Conservation (phyloP, 2,797 vertebrate species). For the Urophycis tenuis region DNA sequence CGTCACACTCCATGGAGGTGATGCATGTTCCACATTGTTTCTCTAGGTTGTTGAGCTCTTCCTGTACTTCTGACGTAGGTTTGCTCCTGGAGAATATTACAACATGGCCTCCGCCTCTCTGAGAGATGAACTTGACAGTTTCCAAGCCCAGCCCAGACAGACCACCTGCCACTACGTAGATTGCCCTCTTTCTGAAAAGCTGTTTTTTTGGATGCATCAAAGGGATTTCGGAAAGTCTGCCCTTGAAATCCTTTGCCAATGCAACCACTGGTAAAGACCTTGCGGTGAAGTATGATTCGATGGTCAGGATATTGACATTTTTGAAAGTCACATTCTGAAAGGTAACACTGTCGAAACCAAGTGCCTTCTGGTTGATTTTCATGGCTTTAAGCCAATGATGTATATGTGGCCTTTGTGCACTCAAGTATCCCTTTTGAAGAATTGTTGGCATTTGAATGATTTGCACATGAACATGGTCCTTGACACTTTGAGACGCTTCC, state of each 20-base stretch:
- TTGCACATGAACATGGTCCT: conserved; percentile 64
- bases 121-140: conserved; percentile 79
- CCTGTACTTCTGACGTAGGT: conserved; percentile 60
- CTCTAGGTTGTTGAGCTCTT: conserved; percentile 62
- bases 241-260: conserved; percentile 45
- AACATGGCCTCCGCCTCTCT: conserved; percentile 69
- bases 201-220: conserved; percentile 48
- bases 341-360: conserved; percentile 49
- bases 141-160: conserved; percentile 83
- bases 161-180: conserved; percentile 78
- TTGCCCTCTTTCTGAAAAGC: conserved; percentile 67
- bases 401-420: conserved; percentile 51
- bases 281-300: conserved; percentile 66
- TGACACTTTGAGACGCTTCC: conserved; percentile 44
- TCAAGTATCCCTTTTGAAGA: conserved; percentile 71
- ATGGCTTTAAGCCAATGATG: conserved; percentile 69
- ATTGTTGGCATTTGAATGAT: conserved; percentile 55
- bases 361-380: conserved; percentile 42
- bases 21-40: conserved; percentile 59
- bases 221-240: conserved; percentile 59
- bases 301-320: conserved; percentile 20
- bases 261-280: conserved; percentile 59
- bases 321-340: conserved; percentile 59
- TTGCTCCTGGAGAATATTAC: conserved; percentile 73
- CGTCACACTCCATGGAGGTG: conserved; percentile 67